Percentiles rank a stretch among this genome's conserved stretches.
Conservation (phyloP, 2,113 vertebrate genomes). For the Equus przewalskii region DNA sequence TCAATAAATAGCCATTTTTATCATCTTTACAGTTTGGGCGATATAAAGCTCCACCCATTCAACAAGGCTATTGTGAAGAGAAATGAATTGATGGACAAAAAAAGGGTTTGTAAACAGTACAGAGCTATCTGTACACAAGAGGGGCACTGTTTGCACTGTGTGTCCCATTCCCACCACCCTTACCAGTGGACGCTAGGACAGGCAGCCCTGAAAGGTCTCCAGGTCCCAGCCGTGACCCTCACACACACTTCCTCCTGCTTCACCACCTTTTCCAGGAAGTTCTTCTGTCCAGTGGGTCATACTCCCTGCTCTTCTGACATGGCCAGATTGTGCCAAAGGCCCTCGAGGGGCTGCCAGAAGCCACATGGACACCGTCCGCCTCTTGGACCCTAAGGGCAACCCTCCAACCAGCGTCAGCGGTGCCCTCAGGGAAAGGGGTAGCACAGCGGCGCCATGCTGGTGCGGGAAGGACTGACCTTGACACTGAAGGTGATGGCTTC, state of each 20-base stretch:
- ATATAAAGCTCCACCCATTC: background rate
- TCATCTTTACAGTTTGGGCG: background rate
- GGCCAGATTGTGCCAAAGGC: background rate
- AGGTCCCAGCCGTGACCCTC: background rate
- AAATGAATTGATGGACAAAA: background rate
- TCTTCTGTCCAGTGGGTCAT: background rate
- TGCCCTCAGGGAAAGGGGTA: background rate
- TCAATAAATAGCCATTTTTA: background rate
- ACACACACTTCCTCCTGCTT: background rate
- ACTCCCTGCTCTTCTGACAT: background rate
- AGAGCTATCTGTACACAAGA: background rate
- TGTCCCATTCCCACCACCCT: background rate
- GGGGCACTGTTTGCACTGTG: too few species aligned
- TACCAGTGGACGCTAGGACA: background rate
- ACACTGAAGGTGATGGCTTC: constrained; percentile 98
- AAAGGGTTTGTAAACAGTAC: background rate
- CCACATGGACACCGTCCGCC: background rate
- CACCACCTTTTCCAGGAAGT: background rate
- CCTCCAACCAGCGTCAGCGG: background rate
- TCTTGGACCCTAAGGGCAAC: background rate
- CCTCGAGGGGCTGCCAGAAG: background rate
- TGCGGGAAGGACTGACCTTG: constrained; percentile 89
- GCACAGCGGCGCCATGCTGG: too few species aligned
- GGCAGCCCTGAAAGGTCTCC: background rate
- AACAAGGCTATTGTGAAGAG: background rate